Evolutionary conservation across 2,888 invertebrate genomes (phyloP), one percentile per base, ranked within the genome.

Genomic region (Hyalella azteca): DNA sequence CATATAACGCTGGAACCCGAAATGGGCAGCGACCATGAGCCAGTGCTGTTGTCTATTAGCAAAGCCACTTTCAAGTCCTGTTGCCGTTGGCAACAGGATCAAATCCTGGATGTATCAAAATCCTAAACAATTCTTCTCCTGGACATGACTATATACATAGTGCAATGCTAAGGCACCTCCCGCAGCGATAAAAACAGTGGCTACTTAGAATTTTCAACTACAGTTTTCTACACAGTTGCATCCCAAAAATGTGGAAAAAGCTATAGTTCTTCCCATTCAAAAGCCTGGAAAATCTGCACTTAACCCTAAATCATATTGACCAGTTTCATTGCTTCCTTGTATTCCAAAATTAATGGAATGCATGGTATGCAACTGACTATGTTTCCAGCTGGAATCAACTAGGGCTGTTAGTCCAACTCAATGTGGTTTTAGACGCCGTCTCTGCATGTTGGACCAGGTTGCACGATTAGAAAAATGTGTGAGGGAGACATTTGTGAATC

Each of bases 361-460:
- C 7, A 13, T 59, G n/a, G n/a, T 59, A 59, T 7, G 29, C 7
- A 13, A 59, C 11, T 13, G 59, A 59, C n/a, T 59, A 26, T n/a
- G n/a, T n/a, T 59, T 13, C n/a, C 7, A 13, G 7, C 9, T 26
- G 11, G 59, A 59, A 59, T 13, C 11, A 22, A 13, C 22, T 22
- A 26, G n/a, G 7, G n/a, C 7, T 9, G 7, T 59, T 9, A 59
- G 59, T n/a, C n/a, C 7, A 9, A 59, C 59, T n/a, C 59, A 59
- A 26, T 7, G 59, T 7, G 59, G 59, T 59, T 59, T 59, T 59
- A 59, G 59, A n/a, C 7, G n/a, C 7, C 9, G 29, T 9, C 59
- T 59, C 22, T 59, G 59, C n/a, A 59, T n/a, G 7, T 22, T 59
- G 59, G 59, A 26, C n/a, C 59, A 59, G 59, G 59, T 59, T n/a